Conservation (phyloP, 2,888 invertebrate species). For the Ectemnius cavifrons region DNA sequence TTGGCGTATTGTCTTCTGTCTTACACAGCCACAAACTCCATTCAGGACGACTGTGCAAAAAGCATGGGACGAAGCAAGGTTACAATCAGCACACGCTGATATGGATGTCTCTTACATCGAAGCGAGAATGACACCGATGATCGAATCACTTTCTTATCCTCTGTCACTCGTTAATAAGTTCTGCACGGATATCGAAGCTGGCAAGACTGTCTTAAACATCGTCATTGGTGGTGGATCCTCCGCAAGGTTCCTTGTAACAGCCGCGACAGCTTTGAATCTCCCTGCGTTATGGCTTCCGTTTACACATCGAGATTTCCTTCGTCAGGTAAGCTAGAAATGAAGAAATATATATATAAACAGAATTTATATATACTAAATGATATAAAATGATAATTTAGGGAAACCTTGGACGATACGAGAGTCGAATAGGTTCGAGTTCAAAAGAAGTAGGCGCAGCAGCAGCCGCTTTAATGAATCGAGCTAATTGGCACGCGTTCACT, state of each 20-base stretch:
- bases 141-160: constrained; percentile 70
- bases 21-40: constrained; percentile 71
- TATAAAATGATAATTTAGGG: no score
- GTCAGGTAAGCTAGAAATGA: no score
- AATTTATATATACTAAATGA: no score
- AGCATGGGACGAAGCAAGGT: constrained; percentile 74
- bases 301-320: constrained; percentile 73
- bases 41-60: constrained; percentile 71
- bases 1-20: constrained; percentile 73
- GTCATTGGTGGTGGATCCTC: constrained; percentile 75
- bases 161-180: constrained; percentile 71
- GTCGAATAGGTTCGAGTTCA: constrained; percentile 72
- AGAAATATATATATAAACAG: no score
- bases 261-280: constrained; percentile 72
- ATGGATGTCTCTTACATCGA: constrained; percentile 74
- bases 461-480: constrained; percentile 74
- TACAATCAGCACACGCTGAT: constrained; percentile 71
- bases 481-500: constrained; percentile 77
- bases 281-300: constrained; percentile 75
- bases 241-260: constrained; percentile 74
- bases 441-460: constrained; percentile 75
- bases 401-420: constrained; percentile 69
- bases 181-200: constrained; percentile 71
- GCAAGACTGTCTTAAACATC: constrained; percentile 70
- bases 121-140: constrained; percentile 62